phyloP scores from a whole-genome alignment of 2,797 vertebrate genomes.

The Sebastes taczanowskii region DNA sequence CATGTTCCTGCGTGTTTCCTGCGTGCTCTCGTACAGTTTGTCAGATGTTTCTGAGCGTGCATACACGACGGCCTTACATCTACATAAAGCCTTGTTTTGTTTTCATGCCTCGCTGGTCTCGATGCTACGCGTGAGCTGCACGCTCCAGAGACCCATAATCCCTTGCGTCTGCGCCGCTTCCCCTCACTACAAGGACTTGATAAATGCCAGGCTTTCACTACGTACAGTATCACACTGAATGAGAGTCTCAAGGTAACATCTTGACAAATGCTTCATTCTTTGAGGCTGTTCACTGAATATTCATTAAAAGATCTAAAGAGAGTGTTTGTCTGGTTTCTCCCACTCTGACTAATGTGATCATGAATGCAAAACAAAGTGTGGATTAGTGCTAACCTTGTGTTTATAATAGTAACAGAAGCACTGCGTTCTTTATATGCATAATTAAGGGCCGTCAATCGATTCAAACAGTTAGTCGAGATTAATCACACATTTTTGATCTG shows the following conservation, averaged over 20 bases:
- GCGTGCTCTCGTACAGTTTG: background rate
- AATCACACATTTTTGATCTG: too few relatives aligned
- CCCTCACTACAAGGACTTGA: background rate
- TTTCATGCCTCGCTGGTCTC: background rate
- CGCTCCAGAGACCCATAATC: slow-evolving; percentile 11
- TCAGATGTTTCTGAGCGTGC: background rate
- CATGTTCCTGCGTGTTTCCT: background rate
- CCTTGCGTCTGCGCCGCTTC: background rate
- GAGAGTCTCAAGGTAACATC: background rate
- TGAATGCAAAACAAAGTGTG: background rate
- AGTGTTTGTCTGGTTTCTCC: background rate
- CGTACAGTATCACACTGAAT: background rate
- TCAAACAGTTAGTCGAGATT: too few relatives aligned
- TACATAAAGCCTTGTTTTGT: background rate
- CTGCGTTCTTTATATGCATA: background rate
- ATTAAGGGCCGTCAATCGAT: too few relatives aligned
- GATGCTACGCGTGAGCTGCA: background rate
- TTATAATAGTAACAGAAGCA: background rate
- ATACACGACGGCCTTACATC: background rate
- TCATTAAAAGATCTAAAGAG: background rate
- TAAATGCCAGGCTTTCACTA: slow-evolving; percentile 9
- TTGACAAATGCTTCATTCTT: slow-evolving; percentile 7
- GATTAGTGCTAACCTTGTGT: background rate
- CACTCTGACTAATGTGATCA: background rate
- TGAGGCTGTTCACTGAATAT: background rate